Evolutionary conservation across 1,140 invertebrate species (phyloP).

Genomic region (Trinorchestia longiramus): DNA sequence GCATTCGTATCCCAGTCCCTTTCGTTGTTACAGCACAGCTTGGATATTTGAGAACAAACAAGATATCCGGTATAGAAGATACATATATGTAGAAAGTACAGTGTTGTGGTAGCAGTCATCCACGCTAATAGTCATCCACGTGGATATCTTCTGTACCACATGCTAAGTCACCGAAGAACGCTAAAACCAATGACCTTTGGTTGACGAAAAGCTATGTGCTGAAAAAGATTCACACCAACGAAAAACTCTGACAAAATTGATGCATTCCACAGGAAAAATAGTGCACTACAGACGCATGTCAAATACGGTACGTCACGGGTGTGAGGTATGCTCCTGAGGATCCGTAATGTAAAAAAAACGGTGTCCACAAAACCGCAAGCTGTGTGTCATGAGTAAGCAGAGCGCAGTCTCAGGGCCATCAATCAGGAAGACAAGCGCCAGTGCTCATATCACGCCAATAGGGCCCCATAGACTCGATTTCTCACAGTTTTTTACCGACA

Average conservation of each 20-base stretch:
- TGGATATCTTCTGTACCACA: no score
- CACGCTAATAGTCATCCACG: not conserved
- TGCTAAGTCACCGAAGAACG: not conserved
- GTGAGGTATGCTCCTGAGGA: not conserved
- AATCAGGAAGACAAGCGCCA: slow-evolving; percentile 16
- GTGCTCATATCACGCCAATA: slow-evolving; percentile 47
- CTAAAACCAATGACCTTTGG: no score
- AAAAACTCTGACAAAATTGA: not conserved
- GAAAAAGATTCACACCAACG: not conserved
- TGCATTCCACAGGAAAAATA: not conserved
- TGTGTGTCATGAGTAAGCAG: not conserved
- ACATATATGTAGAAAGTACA: not conserved
- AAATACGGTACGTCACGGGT: not conserved
- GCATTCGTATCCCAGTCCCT: no score
- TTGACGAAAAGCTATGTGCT: not conserved
- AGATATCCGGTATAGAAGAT: not conserved
- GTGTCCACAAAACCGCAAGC: not conserved
- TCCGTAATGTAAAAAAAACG: not conserved
- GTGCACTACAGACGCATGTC: not conserved
- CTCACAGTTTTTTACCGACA: slow-evolving; percentile 18
- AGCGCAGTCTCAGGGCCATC: not conserved
- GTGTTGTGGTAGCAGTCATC: not conserved
- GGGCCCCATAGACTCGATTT: slow-evolving; percentile 15
- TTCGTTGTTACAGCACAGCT: no score
- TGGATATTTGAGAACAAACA: not conserved